Base-by-base conservation (phyloP, 2,888 invertebrate species). In the Amphiduros pacificus region DNA sequence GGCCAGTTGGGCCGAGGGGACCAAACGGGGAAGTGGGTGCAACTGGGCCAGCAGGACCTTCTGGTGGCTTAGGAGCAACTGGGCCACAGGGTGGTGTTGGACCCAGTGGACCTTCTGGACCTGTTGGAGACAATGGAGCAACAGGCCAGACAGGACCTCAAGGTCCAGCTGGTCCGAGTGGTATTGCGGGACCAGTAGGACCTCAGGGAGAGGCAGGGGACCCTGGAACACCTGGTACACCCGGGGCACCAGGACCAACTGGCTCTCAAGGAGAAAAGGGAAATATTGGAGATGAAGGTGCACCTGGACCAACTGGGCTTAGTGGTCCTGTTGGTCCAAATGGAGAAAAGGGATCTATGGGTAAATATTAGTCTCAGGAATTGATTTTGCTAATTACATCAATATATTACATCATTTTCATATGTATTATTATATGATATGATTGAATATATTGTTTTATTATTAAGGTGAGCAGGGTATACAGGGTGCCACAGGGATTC, bases 51-150 rank as follows among this genome's bases (percentile, higher is more conserved):
- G 32, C 57, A 14, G 59, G 54, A 14, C 32, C 28, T n/a, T 9
- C 50, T 32, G 58, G 58, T 14, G 17, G 20, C 6, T 32, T 31
- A 17, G 58, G 59, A 6, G 56, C 48, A 52, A 61, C 54, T 48
- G 67, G 67, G 28, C 50, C 52, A 26, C 60, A 51, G 14, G 67
- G 67, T 50, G 61, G 49, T 11, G 49, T 54, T 40, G 67, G 67
- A 55, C 55, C 62, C 28, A 36, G 55, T 40, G 68, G 68, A 52
- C 50, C 51, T 6, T 29, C 41, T 31, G 70, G 70, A 22, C 51
- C 51, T 14, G 41, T 58, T 55, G 70, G 70, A 9, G 48, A 56
- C 11, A 9, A 61, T 49, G 68, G 69, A 31, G 29, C 29, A 36
- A 32, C 52, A 52, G 54, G 65, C 22, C 55, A 48, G 20, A 48